Percentiles rank a stretch among this genome's conserved stretches.
Evolutionary conservation across 2,797 vertebrate genomes (phyloP).

Genomic region (Calcarius lapponicus): DNA sequence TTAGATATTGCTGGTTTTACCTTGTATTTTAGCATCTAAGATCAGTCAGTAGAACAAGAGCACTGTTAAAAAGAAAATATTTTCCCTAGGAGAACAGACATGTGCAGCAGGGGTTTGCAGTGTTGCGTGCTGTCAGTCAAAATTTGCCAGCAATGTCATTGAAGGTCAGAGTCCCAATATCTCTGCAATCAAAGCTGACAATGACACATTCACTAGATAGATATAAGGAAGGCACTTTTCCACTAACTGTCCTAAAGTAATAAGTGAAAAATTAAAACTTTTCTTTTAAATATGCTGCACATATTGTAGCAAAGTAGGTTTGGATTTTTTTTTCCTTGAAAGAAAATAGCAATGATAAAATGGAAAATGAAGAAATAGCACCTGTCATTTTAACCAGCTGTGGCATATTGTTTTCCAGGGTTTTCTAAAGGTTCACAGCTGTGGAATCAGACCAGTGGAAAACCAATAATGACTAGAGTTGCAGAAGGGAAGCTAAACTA

Average conservation of each 20-base stretch:
- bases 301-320: not conserved
- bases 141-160: constrained; percentile 73
- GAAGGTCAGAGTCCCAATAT: constrained; percentile 76
- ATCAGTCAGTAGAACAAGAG: not conserved
- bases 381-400: not conserved
- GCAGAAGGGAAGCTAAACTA: not conserved
- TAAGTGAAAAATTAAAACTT: constrained; percentile 53
- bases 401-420: not conserved
- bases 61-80: constrained; percentile 5
- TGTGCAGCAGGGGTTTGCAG: constrained; percentile 47
- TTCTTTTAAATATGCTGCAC: constrained; percentile 4
- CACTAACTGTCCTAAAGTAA: constrained; percentile 4
- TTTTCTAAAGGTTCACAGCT: not conserved
- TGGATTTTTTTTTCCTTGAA: not conserved
- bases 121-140: constrained; percentile 74
- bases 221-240: constrained; percentile 42
- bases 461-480: not conserved
- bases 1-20: not conserved
- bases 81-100: constrained; percentile 56
- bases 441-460: not conserved
- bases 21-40: not conserved
- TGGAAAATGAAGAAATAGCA: not conserved
- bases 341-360: not conserved
- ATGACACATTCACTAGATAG: constrained; percentile 55
- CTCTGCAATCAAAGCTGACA: constrained; percentile 66